Percentiles rank a stretch among this genome's conserved stretches.
phyloP scores from a whole-genome alignment of 2,113 vertebrate species.

The Excalfactoria chinensis region DNA sequence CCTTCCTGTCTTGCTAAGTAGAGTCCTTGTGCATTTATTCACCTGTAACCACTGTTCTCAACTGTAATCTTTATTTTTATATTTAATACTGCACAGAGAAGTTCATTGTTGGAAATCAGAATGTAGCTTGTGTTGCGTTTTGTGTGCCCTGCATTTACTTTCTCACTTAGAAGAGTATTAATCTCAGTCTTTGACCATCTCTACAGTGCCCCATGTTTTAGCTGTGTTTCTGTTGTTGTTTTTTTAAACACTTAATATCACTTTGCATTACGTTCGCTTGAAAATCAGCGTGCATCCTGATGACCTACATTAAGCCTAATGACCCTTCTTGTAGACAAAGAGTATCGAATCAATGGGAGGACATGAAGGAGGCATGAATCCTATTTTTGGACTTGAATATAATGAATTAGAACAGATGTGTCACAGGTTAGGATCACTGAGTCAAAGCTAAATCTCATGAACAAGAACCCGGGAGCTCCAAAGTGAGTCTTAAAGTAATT shows the following conservation, averaged over 20 bases:
- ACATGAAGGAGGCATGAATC: constrained; percentile 19
- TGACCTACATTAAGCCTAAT: neutral
- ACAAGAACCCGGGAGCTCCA: constrained; percentile 1
- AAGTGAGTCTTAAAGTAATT: constrained; percentile 3
- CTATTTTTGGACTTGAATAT: neutral
- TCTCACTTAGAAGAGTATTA: neutral
- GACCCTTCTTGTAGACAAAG: constrained; percentile 1
- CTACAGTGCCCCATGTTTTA: neutral
- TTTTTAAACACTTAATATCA: neutral
- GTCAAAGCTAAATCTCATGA: neutral
- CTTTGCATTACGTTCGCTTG: neutral
- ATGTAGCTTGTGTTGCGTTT: neutral
- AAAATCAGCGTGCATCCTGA: neutral
- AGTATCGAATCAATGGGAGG: constrained; percentile 16
- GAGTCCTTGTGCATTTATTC: neutral
- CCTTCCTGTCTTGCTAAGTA: neutral
- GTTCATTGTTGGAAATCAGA: constrained; percentile 1
- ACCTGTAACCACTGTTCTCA: neutral
- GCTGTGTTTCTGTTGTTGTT: neutral
- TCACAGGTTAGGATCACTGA: neutral
- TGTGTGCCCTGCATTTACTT: neutral
- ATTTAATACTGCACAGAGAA: neutral
- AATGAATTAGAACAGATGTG: constrained; percentile 37
- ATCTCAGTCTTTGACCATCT: neutral
- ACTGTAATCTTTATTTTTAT: neutral